Evolutionary conservation across 2,888 invertebrate species (phyloP).

Genomic region (Exocentrus adspersus): DNA sequence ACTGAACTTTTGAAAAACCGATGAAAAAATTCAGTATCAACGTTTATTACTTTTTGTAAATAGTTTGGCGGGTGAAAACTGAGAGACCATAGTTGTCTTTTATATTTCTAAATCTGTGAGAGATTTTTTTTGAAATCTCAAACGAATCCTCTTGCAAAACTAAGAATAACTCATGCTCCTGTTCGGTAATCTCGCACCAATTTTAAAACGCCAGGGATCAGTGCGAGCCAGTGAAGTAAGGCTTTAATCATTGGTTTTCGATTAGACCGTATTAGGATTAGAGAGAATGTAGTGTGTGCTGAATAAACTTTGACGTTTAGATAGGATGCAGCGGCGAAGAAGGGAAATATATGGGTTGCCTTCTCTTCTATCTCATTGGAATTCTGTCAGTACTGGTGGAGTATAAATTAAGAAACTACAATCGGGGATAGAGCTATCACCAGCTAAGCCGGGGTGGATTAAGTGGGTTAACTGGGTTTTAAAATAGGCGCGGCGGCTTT

Average conservation of each 20-base stretch:
- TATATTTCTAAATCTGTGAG: too few species aligned
- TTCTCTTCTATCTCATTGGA: neutral
- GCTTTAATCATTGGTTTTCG: conserved; percentile 1
- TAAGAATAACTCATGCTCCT: too few species aligned
- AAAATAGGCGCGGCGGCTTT: too few species aligned
- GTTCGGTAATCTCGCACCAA: too few species aligned
- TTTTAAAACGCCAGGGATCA: neutral
- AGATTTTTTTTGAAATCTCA: too few species aligned
- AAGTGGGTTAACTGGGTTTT: too few species aligned
- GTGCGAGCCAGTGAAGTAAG: neutral
- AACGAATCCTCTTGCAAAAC: too few species aligned
- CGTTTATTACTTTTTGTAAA: too few species aligned
- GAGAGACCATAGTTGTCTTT: too few species aligned
- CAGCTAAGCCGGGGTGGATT: neutral
- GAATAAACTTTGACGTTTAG: neutral
- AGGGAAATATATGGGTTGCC: neutral
- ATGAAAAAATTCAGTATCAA: too few species aligned
- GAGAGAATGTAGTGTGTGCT: neutral
- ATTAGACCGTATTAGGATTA: neutral
- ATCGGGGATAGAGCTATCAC: neutral
- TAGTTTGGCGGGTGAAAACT: too few species aligned
- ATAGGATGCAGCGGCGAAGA: neutral
- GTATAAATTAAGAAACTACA: neutral
- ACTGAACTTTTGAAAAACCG: too few species aligned
- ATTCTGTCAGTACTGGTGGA: neutral